Evolutionary conservation across 2,113 vertebrate genomes (phyloP).

Genomic region (Limanda limanda): DNA sequence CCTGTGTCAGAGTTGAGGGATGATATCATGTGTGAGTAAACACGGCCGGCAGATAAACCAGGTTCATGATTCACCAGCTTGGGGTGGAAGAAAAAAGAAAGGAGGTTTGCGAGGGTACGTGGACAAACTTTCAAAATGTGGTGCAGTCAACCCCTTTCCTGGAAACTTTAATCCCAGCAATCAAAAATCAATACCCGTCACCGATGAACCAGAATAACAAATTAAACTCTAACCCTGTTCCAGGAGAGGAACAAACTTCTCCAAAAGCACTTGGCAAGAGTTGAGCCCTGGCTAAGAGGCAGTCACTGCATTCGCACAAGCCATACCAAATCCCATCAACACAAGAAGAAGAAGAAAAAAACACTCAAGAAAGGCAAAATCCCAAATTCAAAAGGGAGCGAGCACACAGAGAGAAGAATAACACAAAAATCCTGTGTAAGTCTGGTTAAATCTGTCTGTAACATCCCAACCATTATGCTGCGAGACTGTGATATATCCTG

Average conservation of each 20-base stretch:
- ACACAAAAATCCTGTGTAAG: constrained; percentile 63
- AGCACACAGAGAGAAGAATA: constrained; percentile 46
- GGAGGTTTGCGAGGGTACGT: not conserved
- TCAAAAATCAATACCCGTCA: constrained; percentile 52
- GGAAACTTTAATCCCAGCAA: constrained; percentile 26
- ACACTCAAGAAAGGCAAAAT: constrained; percentile 59
- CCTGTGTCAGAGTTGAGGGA: constrained; percentile 14
- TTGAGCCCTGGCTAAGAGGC: constrained; percentile 58
- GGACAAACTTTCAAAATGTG: constrained; percentile 4
- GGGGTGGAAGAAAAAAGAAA: not conserved
- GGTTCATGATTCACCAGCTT: constrained; percentile 11
- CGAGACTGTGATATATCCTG: constrained; percentile 54
- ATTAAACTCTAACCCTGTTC: constrained; percentile 29
- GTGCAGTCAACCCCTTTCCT: not conserved
- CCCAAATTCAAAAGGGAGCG: constrained; percentile 63
- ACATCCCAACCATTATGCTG: constrained; percentile 62
- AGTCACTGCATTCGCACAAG: constrained; percentile 56
- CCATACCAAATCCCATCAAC: constrained; percentile 69
- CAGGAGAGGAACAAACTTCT: constrained; percentile 53
- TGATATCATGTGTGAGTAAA: constrained; percentile 30
- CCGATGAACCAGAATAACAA: constrained; percentile 38
- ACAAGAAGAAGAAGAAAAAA: constrained; percentile 34
- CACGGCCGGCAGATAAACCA: not conserved
- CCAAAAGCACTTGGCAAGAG: constrained; percentile 42
- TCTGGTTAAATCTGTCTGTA: constrained; percentile 68